Conservation (phyloP, 2,797 vertebrate species). For the Chelon auratus region DNA sequence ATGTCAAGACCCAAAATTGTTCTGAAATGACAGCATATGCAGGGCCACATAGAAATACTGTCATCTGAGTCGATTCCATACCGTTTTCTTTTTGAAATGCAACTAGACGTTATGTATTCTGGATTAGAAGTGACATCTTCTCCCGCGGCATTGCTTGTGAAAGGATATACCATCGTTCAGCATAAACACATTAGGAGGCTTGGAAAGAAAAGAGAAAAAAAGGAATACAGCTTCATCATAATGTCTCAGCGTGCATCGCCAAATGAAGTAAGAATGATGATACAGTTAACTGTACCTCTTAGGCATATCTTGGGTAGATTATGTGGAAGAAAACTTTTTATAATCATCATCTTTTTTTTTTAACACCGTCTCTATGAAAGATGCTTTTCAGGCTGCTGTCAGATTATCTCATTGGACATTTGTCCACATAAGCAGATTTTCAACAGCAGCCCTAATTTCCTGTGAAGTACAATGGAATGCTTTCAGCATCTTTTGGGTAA, state of each 20-base stretch:
- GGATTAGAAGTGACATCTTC: background rate
- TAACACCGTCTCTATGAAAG: slow-evolving; percentile 28
- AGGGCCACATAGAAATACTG: background rate
- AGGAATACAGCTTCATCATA: background rate
- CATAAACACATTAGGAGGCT: slow-evolving; percentile 9
- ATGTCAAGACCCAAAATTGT: background rate
- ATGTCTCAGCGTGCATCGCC: background rate
- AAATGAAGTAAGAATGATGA: slow-evolving; percentile 9
- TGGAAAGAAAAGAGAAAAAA: background rate
- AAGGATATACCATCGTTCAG: background rate
- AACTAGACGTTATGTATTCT: background rate
- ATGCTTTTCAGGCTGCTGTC: slow-evolving; percentile 42
- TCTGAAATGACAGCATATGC: background rate
- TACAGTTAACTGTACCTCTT: background rate
- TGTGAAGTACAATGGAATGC: slow-evolving; percentile 37
- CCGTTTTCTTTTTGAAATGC: background rate
- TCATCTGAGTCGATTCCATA: background rate
- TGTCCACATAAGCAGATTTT: slow-evolving; percentile 62
- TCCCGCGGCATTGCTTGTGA: background rate
- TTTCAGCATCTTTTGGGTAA: slow-evolving; percentile 59
- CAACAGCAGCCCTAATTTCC: slow-evolving; percentile 34
- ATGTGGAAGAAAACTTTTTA: slow-evolving; percentile 31
- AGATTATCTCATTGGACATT: slow-evolving; percentile 48
- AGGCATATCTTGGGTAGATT: slow-evolving; percentile 26
- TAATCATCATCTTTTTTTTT: slow-evolving; percentile 10